Evolutionary conservation across 2,797 vertebrate genomes (phyloP).

Genomic region (Tadarida brasiliensis): DNA sequence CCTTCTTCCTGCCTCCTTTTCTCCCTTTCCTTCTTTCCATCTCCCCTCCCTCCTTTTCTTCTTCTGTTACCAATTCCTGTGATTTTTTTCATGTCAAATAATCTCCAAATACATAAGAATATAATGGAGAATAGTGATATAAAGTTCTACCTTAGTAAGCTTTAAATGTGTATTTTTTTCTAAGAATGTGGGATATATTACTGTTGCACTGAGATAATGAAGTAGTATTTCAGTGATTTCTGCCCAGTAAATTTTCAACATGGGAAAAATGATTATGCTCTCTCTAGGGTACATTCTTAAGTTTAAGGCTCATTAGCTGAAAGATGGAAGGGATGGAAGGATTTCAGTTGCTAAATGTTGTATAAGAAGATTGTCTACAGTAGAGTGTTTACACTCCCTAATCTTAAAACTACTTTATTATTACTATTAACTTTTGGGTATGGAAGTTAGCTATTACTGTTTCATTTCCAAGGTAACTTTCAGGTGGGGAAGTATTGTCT

Average conservation of each 20-base stretch:
- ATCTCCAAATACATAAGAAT: neutral
- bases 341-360: neutral
- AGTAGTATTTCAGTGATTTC: slow-evolving; percentile 12
- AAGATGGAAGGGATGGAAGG: neutral
- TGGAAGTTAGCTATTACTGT: slow-evolving; percentile 23
- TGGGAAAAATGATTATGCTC: neutral
- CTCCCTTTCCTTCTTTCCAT: neutral
- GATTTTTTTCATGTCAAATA: slow-evolving; percentile 7
- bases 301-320: slow-evolving; percentile 30
- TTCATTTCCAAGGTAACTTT: slow-evolving; percentile 32
- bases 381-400: neutral
- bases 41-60: neutral
- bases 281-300: neutral
- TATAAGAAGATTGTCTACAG: neutral
- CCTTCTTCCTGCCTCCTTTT: neutral
- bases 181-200: neutral
- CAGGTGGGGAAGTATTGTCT: neutral
- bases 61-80: neutral
- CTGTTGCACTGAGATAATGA: neutral
- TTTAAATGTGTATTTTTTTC: neutral
- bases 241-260: neutral
- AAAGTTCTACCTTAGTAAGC: neutral
- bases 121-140: neutral
- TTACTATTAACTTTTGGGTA: neutral
- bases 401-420: slow-evolving; percentile 25